Evolutionary conservation across 2,113 vertebrate genomes (phyloP).

Genomic region (Calyptommatus sinebrachiatus): DNA sequence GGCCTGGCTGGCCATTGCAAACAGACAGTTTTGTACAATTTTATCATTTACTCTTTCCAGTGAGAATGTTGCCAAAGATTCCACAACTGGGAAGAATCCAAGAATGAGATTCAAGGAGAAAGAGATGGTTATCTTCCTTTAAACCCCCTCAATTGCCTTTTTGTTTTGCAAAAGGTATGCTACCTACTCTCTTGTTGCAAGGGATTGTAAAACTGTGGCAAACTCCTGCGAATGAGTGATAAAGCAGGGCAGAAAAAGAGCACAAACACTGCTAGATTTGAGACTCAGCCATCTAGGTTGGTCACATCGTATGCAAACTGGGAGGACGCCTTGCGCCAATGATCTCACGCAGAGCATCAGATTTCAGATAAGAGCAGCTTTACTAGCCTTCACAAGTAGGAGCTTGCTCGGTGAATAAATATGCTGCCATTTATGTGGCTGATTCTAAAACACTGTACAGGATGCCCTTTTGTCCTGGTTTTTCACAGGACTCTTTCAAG

Average conservation of each 20-base stretch:
- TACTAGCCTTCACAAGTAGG: neutral
- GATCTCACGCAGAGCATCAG: neutral
- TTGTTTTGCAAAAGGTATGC: neutral
- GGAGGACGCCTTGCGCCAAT: neutral
- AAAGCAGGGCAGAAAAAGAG: too few relatives aligned
- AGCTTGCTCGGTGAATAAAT: too few relatives aligned
- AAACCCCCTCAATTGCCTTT: too few relatives aligned
- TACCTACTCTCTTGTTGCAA: neutral
- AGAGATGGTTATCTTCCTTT: too few relatives aligned
- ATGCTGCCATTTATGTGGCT: neutral
- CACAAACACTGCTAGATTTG: neutral
- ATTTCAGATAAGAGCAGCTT: neutral
- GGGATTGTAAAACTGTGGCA: too few relatives aligned
- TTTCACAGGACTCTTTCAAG: neutral
- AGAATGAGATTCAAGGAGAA: too few relatives aligned
- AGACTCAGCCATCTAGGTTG: neutral
- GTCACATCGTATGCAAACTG: neutral
- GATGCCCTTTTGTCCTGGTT: neutral
- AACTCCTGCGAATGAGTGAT: neutral
- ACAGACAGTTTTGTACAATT: neutral
- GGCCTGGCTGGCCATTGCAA: too few relatives aligned
- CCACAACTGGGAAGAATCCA: neutral
- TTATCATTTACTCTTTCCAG: neutral
- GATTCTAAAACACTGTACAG: neutral
- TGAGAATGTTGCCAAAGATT: neutral